These are phyloP conservation scores for Glaucopsyche alexis DNA, from an alignment of 2,888 invertebrate species.

Conservation along the genomic window DNA sequence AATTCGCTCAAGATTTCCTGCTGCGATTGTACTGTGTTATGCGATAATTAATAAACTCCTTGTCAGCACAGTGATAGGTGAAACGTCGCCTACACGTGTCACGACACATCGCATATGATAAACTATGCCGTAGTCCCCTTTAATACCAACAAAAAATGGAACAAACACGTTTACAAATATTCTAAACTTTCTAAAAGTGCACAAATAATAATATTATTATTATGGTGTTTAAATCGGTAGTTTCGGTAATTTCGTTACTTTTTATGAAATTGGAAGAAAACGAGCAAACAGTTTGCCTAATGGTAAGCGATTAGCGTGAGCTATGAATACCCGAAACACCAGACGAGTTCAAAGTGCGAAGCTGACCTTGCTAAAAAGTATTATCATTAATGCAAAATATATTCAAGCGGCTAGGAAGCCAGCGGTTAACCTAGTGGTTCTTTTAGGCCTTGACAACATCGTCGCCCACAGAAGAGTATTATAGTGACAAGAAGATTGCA, in stretches of 20 bases:
- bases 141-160: background rate
- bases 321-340: background rate
- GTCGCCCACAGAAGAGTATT: background rate
- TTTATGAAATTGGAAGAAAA: background rate
- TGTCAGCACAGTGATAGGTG: conserved; percentile 27
- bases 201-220: too few species aligned
- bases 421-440: background rate
- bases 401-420: background rate
- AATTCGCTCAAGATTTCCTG: background rate
- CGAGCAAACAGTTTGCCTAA: background rate
- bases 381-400: background rate
- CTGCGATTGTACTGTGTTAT: conserved; percentile 11
- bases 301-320: background rate
- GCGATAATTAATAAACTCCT: conserved; percentile 25
- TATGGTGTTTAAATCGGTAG: too few species aligned
- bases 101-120: background rate
- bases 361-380: background rate
- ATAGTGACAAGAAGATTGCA: background rate
- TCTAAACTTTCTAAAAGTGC: background rate
- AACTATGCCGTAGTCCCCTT: conserved; percentile 8
- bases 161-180: background rate
- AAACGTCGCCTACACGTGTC: conserved; percentile 25
- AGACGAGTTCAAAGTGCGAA: too few species aligned
- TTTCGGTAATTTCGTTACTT: background rate
- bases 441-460: conserved; percentile 10